Percentiles rank a stretch among this genome's conserved stretches.
Conservation (phyloP, 1,140 invertebrate species). For the Mizuhopecten yessoensis region DNA sequence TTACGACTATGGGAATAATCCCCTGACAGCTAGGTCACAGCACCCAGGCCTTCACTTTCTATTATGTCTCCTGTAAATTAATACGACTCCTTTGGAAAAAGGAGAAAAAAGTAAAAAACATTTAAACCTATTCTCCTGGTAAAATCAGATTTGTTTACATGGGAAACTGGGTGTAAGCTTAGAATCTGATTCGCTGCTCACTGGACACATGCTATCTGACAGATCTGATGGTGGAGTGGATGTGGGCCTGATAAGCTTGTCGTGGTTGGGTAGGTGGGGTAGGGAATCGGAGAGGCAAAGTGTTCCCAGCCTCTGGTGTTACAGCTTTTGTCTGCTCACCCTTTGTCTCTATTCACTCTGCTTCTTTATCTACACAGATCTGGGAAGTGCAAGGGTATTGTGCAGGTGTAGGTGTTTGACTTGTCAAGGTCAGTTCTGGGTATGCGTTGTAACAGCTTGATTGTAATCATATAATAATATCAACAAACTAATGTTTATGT, state of each 20-base stretch:
- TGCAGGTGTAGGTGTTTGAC: constrained; percentile 23
- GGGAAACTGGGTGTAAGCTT: neutral
- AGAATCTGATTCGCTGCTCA: neutral
- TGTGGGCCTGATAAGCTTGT: constrained; percentile 2
- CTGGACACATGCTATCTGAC: constrained; percentile 31
- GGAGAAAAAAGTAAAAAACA: neutral
- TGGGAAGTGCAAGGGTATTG: neutral
- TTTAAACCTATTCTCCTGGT: neutral
- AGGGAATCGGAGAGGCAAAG: constrained; percentile 15
- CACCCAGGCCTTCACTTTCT: constrained; percentile 11
- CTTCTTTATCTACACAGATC: neutral
- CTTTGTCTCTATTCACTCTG: neutral
- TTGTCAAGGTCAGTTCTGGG: neutral
- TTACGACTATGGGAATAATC: neutral
- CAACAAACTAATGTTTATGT: neutral
- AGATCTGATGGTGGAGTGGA: neutral
- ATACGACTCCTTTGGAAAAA: neutral
- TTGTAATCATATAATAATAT: neutral
- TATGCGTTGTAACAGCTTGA: neutral
- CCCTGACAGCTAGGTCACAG: neutral
- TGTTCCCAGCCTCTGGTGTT: constrained; percentile 23
- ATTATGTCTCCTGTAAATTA: neutral
- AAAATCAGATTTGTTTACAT: constrained; percentile 22
- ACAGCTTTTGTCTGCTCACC: neutral
- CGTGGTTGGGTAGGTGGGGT: constrained; percentile 21